Percentiles rank a stretch among this genome's conserved stretches.
These are phyloP conservation scores for Rhodophaea formosa DNA, from an alignment of 2,888 invertebrate species.

Conservation along the genomic window DNA sequence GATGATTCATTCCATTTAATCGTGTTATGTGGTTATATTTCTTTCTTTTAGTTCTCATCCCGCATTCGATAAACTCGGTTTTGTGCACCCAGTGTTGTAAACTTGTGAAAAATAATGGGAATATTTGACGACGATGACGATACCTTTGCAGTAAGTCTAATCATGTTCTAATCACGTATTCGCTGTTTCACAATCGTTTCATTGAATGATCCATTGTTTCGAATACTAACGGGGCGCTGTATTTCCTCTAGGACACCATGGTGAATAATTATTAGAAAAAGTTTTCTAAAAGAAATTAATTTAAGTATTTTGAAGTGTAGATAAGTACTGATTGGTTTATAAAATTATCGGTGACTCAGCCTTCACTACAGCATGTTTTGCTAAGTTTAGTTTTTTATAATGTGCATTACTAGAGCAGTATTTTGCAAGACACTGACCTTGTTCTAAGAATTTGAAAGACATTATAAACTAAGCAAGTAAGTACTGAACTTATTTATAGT, in stretches of 20 bases:
- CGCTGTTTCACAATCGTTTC: neutral
- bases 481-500: too few relatives aligned
- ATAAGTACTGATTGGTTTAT: too few relatives aligned
- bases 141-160: neutral
- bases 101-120: constrained; percentile 2
- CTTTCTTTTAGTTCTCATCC: constrained; percentile 5
- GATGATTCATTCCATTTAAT: constrained; percentile 4
- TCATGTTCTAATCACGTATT: neutral
- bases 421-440: too few relatives aligned
- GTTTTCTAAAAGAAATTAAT: too few relatives aligned
- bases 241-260: neutral
- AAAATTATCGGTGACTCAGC: too few relatives aligned
- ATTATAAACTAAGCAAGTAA: too few relatives aligned
- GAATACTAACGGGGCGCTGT: neutral
- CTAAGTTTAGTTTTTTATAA: too few relatives aligned
- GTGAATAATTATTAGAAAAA: too few relatives aligned
- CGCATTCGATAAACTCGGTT: neutral
- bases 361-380: too few relatives aligned
- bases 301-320: too few relatives aligned
- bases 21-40: neutral
- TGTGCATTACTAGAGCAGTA: too few relatives aligned
- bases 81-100: neutral
- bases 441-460: too few relatives aligned
- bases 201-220: constrained; percentile 1
- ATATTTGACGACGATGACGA: neutral